phyloP scores from a whole-genome alignment of 35 echinoderm and acorn worm species.

The Apostichopus parvimensis region DNA sequence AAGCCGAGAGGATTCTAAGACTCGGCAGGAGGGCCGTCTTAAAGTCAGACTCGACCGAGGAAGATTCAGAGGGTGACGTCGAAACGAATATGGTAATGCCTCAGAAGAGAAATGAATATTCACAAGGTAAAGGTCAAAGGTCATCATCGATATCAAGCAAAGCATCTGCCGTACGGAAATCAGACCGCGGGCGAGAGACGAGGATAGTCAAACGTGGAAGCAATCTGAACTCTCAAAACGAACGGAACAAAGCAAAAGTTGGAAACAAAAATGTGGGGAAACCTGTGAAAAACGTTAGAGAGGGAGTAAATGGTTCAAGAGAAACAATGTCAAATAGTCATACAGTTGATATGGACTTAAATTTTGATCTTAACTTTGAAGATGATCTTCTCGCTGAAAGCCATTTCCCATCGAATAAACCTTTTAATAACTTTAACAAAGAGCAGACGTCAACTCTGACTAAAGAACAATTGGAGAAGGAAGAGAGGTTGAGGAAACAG shows the following conservation, averaged over 20 bases:
- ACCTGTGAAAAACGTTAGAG: neutral
- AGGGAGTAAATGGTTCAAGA: neutral
- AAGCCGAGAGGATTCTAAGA: slow-evolving; percentile 67
- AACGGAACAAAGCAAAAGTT: neutral
- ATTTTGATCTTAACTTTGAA: slow-evolving; percentile 40
- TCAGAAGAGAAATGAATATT: neutral
- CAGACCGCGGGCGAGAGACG: neutral
- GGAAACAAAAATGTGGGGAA: neutral
- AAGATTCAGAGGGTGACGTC: neutral
- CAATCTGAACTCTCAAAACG: neutral
- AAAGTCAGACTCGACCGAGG: slow-evolving; percentile 57
- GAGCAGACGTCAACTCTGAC: slow-evolving; percentile 27
- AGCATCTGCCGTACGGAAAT: neutral
- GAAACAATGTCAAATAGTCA: neutral
- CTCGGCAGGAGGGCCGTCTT: slow-evolving; percentile 55
- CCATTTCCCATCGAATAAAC: neutral
- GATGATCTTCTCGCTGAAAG: neutral
- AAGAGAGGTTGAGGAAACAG: slow-evolving; percentile 80
- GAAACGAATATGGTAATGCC: neutral
- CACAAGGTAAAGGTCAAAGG: neutral
- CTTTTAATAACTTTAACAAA: neutral
- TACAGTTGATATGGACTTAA: neutral
- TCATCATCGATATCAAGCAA: neutral
- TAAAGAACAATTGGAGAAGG: slow-evolving; percentile 58
- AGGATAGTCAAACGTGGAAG: neutral